Base-by-base conservation (phyloP, 2,113 vertebrate genomes). In the Gadus chalcogrammus region DNA sequence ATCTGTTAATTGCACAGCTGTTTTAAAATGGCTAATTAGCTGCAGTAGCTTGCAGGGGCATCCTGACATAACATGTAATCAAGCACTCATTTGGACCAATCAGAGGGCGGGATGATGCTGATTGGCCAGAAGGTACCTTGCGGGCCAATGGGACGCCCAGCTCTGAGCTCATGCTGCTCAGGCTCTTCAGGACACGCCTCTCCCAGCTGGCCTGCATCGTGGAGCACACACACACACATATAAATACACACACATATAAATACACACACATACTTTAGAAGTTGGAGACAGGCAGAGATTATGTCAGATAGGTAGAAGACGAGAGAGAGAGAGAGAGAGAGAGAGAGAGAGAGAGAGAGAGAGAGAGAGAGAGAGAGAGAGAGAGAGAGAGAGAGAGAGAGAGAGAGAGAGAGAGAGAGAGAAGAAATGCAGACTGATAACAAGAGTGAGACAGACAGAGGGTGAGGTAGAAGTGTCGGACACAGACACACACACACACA, bases 141-240 rank as follows among this genome's bases (percentile, higher is more conserved):
- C 93, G 92, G 53, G 96, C 95, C 86, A 99, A 84, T 27, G 97
- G 95, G 71, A 99, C 93, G 79, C 89, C 91, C 3, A 98, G 91
- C 82, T 99, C 97, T 24, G 94, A 93, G 71, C 94, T 96, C 97
- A 99, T 98, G 84, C 96, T 98, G 92, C 99, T 99, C 52, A 99
- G 89, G 87, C 97, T 99, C 92, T 97, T 98, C 76, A 98, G 87
- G 84, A 99, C 94, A 81, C 97, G 93, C 72, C 95, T 98, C 84
- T 99, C 97, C 97, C 97, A 99, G 89, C 91, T 93, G 85, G 93
- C 94, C 97, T 99, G 88, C 76, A 88, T 81, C 5, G 24, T 58
- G 79, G 11, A 64, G 18, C 71, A 68, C 64, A 73, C 65, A 55
- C 64, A 72, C 64, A 66, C 69, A 61, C 59, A 69, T 28, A 61